Evolutionary conservation across 2,888 invertebrate species (phyloP), one percentile per base, ranked within the genome.

Genomic region (Pseudococcus longispinus): DNA sequence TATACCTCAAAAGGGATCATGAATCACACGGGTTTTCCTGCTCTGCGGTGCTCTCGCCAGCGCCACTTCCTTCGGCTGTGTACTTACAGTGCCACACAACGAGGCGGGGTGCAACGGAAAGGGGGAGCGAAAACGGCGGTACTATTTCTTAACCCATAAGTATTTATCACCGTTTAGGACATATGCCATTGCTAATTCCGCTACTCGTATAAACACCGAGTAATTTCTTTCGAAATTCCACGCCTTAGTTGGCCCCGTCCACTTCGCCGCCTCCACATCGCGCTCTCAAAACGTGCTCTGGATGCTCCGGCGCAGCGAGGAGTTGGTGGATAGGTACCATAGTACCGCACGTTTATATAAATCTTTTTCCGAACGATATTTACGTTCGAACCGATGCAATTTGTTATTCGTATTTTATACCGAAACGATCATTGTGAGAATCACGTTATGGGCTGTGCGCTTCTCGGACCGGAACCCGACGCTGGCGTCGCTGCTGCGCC

Each of bases 141-240:
- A 84, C 60, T 84, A 51, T 84, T 65, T 84, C 84, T 84, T 84
- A 84, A 42, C 37, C 60, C 84, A 65, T 44, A 74, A 85, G 85
- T 85, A 85, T 85, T 85, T 85, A 85, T 85, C 85, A 85, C 85
- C 85, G 32, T 85, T 85, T 70, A 42, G 74, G 85, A 85, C 85
- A 85, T 85, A 85, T 85, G 85, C 85, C 85, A 85, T 74, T 85
- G 85, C 85, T 85, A 85, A 85, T 85, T 85, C 85, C 74, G 44
- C 46, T 46, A 46, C 51, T 51, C 85, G 85, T 85, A 85, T 85
- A 85, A 85, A 85, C 74, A 85, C 42, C 44, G 74, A 85, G 85
- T 85, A 85, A 85, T 85, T 85, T 85, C 74, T 85, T 85, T 74
- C 74, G 70, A 42, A 74, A 85, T 46, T 70, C 32, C 74, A 26